Evolutionary conservation across 2,113 vertebrate genomes (phyloP).

Genomic region (Carlito syrichta): DNA sequence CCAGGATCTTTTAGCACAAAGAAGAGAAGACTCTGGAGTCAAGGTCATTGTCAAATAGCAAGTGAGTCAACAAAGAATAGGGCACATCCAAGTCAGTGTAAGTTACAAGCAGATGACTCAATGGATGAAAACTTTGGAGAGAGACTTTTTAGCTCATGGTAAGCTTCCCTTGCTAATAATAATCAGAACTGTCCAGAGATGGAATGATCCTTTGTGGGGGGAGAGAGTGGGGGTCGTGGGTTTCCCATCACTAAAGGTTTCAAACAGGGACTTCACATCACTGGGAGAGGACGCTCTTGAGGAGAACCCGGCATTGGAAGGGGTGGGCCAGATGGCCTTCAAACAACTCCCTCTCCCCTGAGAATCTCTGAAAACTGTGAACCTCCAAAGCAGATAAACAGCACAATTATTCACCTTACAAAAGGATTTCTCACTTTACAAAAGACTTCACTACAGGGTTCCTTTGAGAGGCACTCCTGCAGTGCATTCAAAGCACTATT

Average conservation of each 20-base stretch:
- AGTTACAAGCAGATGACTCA: background rate
- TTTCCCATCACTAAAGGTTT: background rate
- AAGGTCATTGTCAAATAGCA: background rate
- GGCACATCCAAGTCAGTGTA: background rate
- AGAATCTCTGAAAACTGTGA: constrained; percentile 45
- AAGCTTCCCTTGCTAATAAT: background rate
- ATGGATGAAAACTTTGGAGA: background rate
- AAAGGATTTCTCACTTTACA: constrained; percentile 61
- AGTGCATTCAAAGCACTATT: background rate
- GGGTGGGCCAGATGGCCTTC: constrained; percentile 25
- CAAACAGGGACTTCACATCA: background rate
- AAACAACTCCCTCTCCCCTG: constrained; percentile 6
- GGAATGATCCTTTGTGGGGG: background rate
- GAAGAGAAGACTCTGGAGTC: background rate
- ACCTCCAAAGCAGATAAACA: constrained; percentile 44
- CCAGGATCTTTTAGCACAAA: background rate
- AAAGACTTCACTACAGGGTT: constrained; percentile 39
- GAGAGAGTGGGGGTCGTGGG: background rate
- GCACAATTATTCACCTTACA: constrained; percentile 51
- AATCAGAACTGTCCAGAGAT: background rate
- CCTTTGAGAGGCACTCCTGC: constrained; percentile 32
- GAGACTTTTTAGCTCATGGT: background rate
- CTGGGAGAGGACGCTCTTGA: background rate
- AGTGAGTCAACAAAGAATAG: background rate
- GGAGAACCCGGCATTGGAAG: background rate